phyloP scores from a whole-genome alignment of 2,888 invertebrate species.

The Muscina levida region DNA sequence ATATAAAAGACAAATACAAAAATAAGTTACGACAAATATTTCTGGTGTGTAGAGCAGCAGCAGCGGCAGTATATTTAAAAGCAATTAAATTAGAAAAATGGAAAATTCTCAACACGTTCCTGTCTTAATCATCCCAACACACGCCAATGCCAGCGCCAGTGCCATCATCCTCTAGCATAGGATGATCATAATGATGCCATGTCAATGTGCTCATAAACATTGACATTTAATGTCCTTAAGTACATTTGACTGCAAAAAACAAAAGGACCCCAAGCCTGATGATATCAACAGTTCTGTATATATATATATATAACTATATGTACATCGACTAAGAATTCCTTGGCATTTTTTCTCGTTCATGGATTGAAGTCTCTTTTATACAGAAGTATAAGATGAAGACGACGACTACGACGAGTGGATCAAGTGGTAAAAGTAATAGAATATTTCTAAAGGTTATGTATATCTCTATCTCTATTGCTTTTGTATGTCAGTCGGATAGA shows the following conservation, averaged over 20 bases:
- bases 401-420: too few species aligned
- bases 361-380: too few species aligned
- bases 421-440: too few species aligned
- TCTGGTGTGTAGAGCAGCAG: not conserved
- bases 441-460: slow-evolving; percentile 47
- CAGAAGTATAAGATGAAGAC: slow-evolving; percentile 16
- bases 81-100: slow-evolving; percentile 29
- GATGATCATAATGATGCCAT: slow-evolving; percentile 35
- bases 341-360: too few species aligned
- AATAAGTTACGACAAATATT: slow-evolving; percentile 7
- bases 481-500: slow-evolving; percentile 29
- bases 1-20: not conserved
- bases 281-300: too few species aligned
- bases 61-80: slow-evolving; percentile 19
- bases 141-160: not conserved
- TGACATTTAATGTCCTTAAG: slow-evolving; percentile 46
- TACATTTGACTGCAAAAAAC: too few species aligned
- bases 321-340: too few species aligned
- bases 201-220: slow-evolving; percentile 35
- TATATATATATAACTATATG: too few species aligned
- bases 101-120: slow-evolving; percentile 52
- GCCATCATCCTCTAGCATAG: not conserved
- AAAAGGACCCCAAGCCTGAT: too few species aligned
- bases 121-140: not conserved
- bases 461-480: slow-evolving; percentile 6